Evolutionary conservation across 2,113 vertebrate genomes (phyloP).

Genomic region (Saimiri boliviensis): DNA sequence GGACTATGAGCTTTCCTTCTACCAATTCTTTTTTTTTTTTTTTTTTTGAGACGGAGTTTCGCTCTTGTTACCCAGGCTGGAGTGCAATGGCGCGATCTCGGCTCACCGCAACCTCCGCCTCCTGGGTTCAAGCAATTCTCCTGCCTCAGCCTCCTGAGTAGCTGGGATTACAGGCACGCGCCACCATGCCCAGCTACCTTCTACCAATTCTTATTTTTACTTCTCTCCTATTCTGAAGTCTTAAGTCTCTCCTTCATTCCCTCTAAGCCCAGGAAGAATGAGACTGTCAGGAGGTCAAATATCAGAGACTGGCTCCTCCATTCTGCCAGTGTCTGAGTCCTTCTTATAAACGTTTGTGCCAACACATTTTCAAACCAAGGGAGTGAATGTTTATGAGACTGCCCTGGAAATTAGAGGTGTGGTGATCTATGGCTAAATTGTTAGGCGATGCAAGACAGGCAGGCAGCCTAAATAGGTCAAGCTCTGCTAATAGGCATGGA

Average conservation of each 20-base stretch:
- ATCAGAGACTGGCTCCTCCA: neutral
- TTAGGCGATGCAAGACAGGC: neutral
- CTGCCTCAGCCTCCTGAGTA: too few species aligned
- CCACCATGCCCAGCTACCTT: too few species aligned
- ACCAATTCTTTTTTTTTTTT: neutral
- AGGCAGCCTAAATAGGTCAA: slow-evolving; percentile 77
- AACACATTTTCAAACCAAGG: slow-evolving; percentile 54
- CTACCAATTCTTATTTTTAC: neutral
- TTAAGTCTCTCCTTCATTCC: neutral
- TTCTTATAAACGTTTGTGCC: neutral
- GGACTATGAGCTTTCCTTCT: neutral
- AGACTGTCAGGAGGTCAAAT: neutral
- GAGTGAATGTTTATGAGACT: slow-evolving; percentile 5
- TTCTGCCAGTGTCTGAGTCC: neutral
- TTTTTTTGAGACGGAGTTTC: too few species aligned
- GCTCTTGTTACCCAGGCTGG: too few species aligned
- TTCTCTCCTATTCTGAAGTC: neutral
- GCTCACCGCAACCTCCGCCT: too few species aligned
- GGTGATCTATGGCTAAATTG: slow-evolving; percentile 57
- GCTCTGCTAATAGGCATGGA: slow-evolving; percentile 15
- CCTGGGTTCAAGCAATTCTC: too few species aligned
- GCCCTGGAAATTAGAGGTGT: slow-evolving; percentile 44
- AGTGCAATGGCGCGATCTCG: too few species aligned
- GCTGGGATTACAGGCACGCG: too few species aligned
- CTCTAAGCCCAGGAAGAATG: neutral